Base-by-base conservation (phyloP, 1,140 invertebrate species). In the Habropoda laboriosa region DNA sequence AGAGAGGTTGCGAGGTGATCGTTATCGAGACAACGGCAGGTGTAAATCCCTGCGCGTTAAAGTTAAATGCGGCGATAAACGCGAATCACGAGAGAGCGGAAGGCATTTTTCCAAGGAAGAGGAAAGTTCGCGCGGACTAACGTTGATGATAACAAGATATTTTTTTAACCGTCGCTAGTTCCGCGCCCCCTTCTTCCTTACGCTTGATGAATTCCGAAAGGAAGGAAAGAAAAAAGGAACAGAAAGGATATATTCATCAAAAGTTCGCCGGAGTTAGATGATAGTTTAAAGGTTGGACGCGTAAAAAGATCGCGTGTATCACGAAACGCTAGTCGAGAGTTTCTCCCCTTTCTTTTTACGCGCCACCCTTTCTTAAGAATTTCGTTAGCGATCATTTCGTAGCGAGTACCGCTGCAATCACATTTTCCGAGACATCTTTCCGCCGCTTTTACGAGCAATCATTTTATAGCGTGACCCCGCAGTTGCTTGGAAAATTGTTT, bases 61-160 rank as follows among this genome's bases (percentile, higher is more conserved):
- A 40, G 53, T 71, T 60, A 47, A 72, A 60, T 40, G 40, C 70
- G 40, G 16, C 53, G 40, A 60, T 72, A 60, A 45, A 47, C 38
- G 53, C 7, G 40, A 71, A 71, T 71, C 70, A 21, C 70, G 42
- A 8, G 16, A 8, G 16, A 32, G 53, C 27, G 70, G 55, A 72
- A 58, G 21, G n/a, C n/a, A n/a, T n/a, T n/a, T n/a, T n/a, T n/a
- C n/a, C n/a, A n/a, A n/a, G n/a, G n/a, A n/a, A n/a, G n/a, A n/a
- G n/a, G n/a, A n/a, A n/a, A n/a, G n/a, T n/a, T n/a, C n/a, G n/a
- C 40, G 27, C 51, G 68, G 55, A 35, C 35, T 32, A 60, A 45
- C 70, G 53, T 35, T 47, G 55, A 45, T n/a, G 53, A 27, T 60
- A 60, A 72, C 70, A 60, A n/a, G 70, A 72, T n/a, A n/a, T n/a